Conservation (phyloP, 2,888 invertebrate genomes). For the Mellilla xanthometata region DNA sequence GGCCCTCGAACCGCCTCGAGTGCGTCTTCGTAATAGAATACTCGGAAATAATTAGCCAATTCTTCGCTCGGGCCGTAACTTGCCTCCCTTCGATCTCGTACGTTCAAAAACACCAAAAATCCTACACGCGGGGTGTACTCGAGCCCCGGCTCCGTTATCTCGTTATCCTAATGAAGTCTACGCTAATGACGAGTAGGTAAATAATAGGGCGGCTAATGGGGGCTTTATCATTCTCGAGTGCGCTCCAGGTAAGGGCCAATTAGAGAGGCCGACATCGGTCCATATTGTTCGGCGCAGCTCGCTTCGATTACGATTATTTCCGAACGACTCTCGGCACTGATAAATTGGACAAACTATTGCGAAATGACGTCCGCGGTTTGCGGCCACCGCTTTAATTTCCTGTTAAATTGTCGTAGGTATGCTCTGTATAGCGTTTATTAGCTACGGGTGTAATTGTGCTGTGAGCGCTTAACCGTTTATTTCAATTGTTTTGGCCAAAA, state of each 20-base stretch:
- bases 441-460: slow-evolving; percentile 41
- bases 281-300: slow-evolving; percentile 80
- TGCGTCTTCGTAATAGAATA: slow-evolving; percentile 37
- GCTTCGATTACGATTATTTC: slow-evolving; percentile 81
- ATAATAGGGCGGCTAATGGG: slow-evolving; percentile 83
- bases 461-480: slow-evolving; percentile 17
- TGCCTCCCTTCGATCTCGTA: slow-evolving; percentile 50
- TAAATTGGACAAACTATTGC: slow-evolving; percentile 81
- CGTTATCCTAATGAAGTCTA: slow-evolving; percentile 83
- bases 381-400: slow-evolving; percentile 66
- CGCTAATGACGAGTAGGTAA: slow-evolving; percentile 83
- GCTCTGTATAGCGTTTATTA: slow-evolving; percentile 35
- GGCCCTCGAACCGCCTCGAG: slow-evolving; percentile 20
- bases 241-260: slow-evolving; percentile 83
- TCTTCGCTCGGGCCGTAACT: slow-evolving; percentile 46
- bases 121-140: slow-evolving; percentile 55
- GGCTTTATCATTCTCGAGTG: slow-evolving; percentile 83
- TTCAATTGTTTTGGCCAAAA: slow-evolving; percentile 3
- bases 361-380: slow-evolving; percentile 74
- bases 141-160: slow-evolving; percentile 76
- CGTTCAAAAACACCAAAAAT: slow-evolving; percentile 73
- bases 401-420: slow-evolving; percentile 55
- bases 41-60: slow-evolving; percentile 63
- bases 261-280: slow-evolving; percentile 80
- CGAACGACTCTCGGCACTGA: slow-evolving; percentile 75